phyloP scores from a whole-genome alignment of 2,113 vertebrate species.

The Benitochromis conjunctus region DNA sequence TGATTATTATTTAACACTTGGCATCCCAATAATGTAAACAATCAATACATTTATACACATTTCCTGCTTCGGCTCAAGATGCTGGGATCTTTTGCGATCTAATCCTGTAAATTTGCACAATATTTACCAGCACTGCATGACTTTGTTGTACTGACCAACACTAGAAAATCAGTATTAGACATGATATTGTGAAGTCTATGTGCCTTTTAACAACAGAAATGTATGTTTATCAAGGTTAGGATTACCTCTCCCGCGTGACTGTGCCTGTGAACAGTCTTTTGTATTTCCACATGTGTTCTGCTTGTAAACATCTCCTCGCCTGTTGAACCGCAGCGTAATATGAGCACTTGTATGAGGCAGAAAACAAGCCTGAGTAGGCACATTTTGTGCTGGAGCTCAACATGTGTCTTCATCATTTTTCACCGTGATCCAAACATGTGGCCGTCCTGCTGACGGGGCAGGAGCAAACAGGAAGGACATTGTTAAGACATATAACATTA shows the following conservation, averaged over 20 bases:
- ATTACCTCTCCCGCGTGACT: neutral
- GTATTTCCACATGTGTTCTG: neutral
- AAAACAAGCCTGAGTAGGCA: constrained; percentile 21
- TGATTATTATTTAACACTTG: neutral
- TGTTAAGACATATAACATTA: constrained; percentile 44
- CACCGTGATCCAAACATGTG: constrained; percentile 35
- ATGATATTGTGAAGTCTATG: neutral
- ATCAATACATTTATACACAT: neutral
- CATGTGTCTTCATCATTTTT: constrained; percentile 34
- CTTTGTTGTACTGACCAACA: neutral
- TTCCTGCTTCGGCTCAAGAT: neutral
- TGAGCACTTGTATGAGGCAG: neutral
- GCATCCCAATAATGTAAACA: neutral
- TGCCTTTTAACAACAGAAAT: neutral
- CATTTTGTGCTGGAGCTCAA: constrained; percentile 22
- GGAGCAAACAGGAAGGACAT: constrained; percentile 37
- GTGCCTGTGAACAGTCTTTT: neutral
- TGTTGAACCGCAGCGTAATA: neutral
- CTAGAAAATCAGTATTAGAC: neutral
- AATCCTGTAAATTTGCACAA: neutral
- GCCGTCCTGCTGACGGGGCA: constrained; percentile 56
- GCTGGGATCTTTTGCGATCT: neutral
- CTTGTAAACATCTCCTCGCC: neutral
- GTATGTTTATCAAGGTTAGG: neutral
- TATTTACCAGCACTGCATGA: neutral